phyloP scores from a whole-genome alignment of 2,797 vertebrate genomes.

The Carcharodon carcharias region DNA sequence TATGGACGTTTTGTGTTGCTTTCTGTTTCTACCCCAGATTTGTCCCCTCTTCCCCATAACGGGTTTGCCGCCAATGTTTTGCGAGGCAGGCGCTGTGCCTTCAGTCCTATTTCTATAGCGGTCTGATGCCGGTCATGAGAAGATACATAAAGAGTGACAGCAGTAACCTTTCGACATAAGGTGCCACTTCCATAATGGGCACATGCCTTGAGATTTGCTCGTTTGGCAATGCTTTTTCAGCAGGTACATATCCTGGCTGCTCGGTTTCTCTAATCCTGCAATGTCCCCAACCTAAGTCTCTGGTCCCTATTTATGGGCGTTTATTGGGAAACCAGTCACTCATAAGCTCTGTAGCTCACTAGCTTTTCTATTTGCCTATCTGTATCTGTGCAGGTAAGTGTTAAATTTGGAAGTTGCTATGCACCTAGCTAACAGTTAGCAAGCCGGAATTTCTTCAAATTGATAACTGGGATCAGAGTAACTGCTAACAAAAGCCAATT shows the following conservation, averaged over 20 bases:
- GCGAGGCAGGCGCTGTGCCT: not conserved
- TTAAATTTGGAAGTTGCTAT: not conserved
- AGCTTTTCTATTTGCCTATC: not conserved
- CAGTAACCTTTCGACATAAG: not conserved
- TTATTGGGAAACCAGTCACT: not conserved
- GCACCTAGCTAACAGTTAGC: not conserved
- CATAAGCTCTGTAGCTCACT: not conserved
- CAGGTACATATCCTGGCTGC: not conserved
- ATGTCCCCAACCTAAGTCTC: not conserved
- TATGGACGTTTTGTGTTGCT: not conserved
- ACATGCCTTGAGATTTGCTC: not conserved
- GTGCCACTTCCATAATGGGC: not conserved
- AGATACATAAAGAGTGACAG: not conserved
- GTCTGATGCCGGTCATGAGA: not conserved
- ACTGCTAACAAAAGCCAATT: conserved; percentile 6
- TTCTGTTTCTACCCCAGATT: not conserved
- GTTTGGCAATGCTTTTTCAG: not conserved
- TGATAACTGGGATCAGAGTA: not conserved
- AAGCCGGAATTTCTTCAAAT: not conserved
- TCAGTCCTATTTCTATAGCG: not conserved
- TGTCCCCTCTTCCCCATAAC: not conserved
- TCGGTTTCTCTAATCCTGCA: not conserved
- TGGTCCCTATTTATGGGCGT: not conserved
- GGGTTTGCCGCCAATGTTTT: not conserved
- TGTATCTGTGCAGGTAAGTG: not conserved